A percentile compares a stretch with the other conserved stretches of the same genome.
Evolutionary conservation across 2,113 vertebrate genomes (phyloP).

Genomic region (Mus pahari): DNA sequence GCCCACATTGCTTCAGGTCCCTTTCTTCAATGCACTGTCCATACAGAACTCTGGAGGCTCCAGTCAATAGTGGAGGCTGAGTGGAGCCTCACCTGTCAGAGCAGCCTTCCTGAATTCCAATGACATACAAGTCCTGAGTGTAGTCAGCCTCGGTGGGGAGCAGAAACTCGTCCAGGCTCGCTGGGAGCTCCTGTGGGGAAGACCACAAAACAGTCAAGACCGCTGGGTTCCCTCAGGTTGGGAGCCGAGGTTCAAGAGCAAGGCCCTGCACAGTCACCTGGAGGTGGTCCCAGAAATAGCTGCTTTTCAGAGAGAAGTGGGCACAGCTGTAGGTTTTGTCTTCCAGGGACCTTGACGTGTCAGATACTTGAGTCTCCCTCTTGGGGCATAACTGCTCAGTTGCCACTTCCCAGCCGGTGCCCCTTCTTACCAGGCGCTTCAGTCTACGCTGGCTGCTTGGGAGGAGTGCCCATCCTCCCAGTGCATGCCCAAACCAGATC

Average conservation of each 20-base stretch:
- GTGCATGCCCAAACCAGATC: too few relatives aligned
- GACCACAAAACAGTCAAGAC: neutral
- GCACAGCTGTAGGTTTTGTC: neutral
- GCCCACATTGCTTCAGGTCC: neutral
- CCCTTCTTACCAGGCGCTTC: neutral
- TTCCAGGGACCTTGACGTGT: neutral
- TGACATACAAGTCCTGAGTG: constrained; percentile 96
- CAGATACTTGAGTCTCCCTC: neutral
- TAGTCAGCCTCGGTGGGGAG: constrained; percentile 94
- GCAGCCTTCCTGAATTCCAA: constrained; percentile 98
- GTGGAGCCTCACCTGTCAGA: constrained; percentile 92
- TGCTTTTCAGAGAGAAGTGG: neutral
- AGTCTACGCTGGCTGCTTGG: neutral
- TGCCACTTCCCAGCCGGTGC: too few relatives aligned
- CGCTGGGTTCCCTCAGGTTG: neutral
- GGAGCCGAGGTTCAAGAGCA: neutral
- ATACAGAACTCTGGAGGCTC: rapidly evolving
- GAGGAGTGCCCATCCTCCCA: neutral
- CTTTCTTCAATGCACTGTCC: neutral
- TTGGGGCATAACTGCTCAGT: too few relatives aligned
- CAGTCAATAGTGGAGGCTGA: rapidly evolving
- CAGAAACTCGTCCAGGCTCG: constrained; percentile 94
- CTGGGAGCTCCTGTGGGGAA: constrained; percentile 90
- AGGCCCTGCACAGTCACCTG: neutral
- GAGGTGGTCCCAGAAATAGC: neutral